A percentile compares a stretch with the other conserved stretches of the same genome.
Evolutionary conservation across 2,797 vertebrate genomes (phyloP).

Genomic region (Falco novaeseelandiae): DNA sequence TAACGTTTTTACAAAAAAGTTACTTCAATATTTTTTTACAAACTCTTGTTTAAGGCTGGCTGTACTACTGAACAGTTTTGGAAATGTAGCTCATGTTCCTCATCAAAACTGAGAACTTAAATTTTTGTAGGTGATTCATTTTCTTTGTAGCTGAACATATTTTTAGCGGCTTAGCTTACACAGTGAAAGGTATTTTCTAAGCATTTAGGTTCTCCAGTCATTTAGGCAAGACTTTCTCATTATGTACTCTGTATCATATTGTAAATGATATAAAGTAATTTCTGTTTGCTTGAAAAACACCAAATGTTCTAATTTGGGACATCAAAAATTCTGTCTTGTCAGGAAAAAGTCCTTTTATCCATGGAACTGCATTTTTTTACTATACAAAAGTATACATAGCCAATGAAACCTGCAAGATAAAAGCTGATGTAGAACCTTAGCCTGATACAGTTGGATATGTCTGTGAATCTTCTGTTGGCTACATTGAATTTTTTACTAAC

Average conservation of each 20-base stretch:
- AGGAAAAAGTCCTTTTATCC: background rate
- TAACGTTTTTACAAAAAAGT: no score
- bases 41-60: background rate
- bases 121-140: background rate
- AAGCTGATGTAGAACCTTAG: background rate
- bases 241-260: background rate
- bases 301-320: background rate
- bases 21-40: background rate
- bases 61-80: background rate
- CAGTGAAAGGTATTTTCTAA: background rate
- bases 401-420: background rate
- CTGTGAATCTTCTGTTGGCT: background rate
- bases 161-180: background rate
- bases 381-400: background rate
- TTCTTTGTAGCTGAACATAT: background rate
- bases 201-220: accelerated
- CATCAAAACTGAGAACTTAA: background rate
- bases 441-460: background rate
- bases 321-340: background rate
- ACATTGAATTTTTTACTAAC: background rate
- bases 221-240: background rate
- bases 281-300: background rate
- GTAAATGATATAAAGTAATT: background rate
- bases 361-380: background rate
- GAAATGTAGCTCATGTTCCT: background rate